Base-by-base conservation (phyloP, 2,113 vertebrate species). In the Apteryx owenii region DNA sequence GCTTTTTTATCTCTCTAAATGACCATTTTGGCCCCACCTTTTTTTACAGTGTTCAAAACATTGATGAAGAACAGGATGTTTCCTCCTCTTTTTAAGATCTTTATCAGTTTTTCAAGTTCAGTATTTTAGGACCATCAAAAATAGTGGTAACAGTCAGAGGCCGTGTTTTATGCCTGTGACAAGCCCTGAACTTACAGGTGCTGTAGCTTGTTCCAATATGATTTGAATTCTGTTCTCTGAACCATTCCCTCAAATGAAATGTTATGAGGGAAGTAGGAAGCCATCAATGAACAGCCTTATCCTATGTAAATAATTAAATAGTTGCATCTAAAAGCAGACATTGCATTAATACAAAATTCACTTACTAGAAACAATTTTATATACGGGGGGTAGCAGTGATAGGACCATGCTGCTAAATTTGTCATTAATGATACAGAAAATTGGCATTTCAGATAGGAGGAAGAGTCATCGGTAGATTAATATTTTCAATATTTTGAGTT, bases 281-380 rank as follows among this genome's bases (percentile, higher is more conserved):
- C 81, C 91, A 85, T 97, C 95, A 91, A 54, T 89, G 78, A 95
- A 48, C 93, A 95, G 31, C 40, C 54, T 91, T 90, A 73, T 64
- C 94, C 62, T 95, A 16, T 88, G 62, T 95, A 94, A 96, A 95
- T 94, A 95, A 96, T 97, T 94, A 80, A 95, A 83, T 75, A 94
- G 95, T 96, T 96, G 93, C 76, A 92, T 96, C 97, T 96, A 93
- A 96, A 97, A 97, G 90, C 85, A 95, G 95, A 93, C 93, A 92
- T 93, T 97, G 93, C 87, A 81, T 95, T 95, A 95, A 91, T 88
- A 88, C 50, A 75, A 83, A 95, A 85, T 91, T 80, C 44, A 58
- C 75, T 95, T 91, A 54, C 69, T 80, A 87, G 81, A 76, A 92
- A 50, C 93, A 89, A 85, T 58, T 82, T 64, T 81, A 9, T n/a